Conservation (phyloP, 2,797 vertebrate species). For the Cirrhinus molitorella region DNA sequence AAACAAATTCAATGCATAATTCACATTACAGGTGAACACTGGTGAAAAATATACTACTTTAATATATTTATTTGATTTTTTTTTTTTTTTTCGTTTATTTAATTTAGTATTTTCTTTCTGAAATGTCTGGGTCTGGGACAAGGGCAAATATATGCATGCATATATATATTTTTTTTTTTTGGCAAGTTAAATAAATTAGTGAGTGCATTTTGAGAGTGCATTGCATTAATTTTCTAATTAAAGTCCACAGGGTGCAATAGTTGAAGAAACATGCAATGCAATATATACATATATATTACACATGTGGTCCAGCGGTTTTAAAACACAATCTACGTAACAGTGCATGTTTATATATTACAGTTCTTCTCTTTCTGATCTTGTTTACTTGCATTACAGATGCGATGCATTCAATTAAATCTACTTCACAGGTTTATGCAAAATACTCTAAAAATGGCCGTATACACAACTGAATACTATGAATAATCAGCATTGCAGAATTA, state of each 20-base stretch:
- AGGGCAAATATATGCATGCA: too few species aligned
- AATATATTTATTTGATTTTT: too few species aligned
- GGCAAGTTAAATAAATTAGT: background rate
- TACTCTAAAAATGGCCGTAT: background rate
- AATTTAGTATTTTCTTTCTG: too few species aligned
- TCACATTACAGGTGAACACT: too few species aligned
- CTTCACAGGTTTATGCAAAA: conserved; percentile 2
- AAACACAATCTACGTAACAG: background rate
- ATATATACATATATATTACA: too few species aligned
- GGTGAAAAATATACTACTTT: too few species aligned
- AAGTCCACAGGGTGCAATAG: background rate
- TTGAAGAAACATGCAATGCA: background rate
- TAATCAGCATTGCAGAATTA: background rate
- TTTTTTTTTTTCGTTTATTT: too few species aligned
- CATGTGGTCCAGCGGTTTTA: background rate
- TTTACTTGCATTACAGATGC: background rate
- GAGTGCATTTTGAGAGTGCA: background rate
- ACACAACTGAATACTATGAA: background rate
- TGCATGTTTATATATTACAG: background rate
- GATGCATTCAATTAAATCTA: background rate
- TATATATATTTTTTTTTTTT: too few species aligned
- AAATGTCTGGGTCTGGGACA: too few species aligned
- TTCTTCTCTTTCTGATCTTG: background rate
- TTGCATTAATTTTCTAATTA: background rate
- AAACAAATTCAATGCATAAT: too few species aligned